Evolutionary conservation across 1,140 invertebrate genomes (phyloP).

Genomic region (Orius insidiosus): DNA sequence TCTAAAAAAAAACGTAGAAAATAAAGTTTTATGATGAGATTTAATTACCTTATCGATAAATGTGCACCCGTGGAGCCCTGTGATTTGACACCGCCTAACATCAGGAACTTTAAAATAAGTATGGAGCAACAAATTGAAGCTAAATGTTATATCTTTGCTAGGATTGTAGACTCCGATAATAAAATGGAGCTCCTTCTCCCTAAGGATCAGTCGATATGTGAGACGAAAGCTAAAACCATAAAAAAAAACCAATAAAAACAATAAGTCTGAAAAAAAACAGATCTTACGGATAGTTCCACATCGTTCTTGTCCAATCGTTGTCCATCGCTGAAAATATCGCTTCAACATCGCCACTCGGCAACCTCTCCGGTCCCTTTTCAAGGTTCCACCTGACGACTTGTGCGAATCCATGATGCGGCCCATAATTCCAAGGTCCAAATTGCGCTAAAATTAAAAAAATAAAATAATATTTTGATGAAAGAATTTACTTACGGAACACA

Average conservation of each 20-base stretch:
- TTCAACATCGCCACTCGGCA: slow-evolving; percentile 76
- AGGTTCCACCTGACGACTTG: slow-evolving; percentile 77
- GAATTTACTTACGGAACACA: slow-evolving; percentile 81
- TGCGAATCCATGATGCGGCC: slow-evolving; percentile 88
- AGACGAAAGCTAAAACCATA: slow-evolving; percentile 46
- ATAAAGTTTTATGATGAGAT: slow-evolving; percentile 5
- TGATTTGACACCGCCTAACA: slow-evolving; percentile 75
- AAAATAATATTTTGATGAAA: background rate
- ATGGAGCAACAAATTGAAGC: slow-evolving; percentile 82
- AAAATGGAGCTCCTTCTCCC: slow-evolving; percentile 81
- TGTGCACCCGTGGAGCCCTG: slow-evolving; percentile 75
- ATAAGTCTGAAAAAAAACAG: background rate
- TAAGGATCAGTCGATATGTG: slow-evolving; percentile 70
- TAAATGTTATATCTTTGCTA: slow-evolving; percentile 74
- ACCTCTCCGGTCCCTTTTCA: slow-evolving; percentile 67
- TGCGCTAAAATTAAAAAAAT: slow-evolving; percentile 45
- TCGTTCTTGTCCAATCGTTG: slow-evolving; percentile 75
- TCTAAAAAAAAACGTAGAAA: slow-evolving; percentile 30
- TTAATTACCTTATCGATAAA: slow-evolving; percentile 75
- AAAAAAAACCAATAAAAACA: background rate
- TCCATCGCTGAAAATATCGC: slow-evolving; percentile 82
- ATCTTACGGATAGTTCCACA: slow-evolving; percentile 81
- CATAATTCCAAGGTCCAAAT: slow-evolving; percentile 83
- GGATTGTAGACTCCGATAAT: slow-evolving; percentile 83
- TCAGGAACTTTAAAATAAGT: slow-evolving; percentile 93